Evolutionary conservation across 2,797 vertebrate genomes (phyloP).

Genomic region (Chelonia mydas): DNA sequence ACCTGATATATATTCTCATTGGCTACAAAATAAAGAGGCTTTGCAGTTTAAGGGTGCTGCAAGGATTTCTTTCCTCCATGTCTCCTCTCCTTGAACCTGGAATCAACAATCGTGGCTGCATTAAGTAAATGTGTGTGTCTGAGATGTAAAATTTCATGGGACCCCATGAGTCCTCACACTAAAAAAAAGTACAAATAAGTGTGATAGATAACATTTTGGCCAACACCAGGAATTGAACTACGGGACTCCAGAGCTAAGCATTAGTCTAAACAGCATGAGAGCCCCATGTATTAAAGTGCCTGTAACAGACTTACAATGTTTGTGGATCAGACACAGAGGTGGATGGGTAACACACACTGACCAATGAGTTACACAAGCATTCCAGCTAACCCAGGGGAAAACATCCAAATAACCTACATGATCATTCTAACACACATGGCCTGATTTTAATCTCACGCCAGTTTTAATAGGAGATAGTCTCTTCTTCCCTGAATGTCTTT

Average conservation of each 20-base stretch:
- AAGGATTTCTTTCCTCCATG: not conserved
- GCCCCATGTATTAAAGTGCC: not conserved
- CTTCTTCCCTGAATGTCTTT: not conserved
- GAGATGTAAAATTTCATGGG: not conserved
- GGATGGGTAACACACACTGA: not conserved
- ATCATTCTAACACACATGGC: not conserved
- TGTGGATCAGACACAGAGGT: not conserved
- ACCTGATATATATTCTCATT: not conserved
- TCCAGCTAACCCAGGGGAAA: not conserved
- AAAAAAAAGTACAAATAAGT: not conserved
- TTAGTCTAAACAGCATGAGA: not conserved
- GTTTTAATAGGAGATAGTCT: not conserved
- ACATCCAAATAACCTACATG: not conserved
- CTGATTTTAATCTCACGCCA: not conserved
- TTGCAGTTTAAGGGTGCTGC: not conserved
- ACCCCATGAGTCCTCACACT: fast-evolving
- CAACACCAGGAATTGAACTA: not conserved
- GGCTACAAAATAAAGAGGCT: not conserved
- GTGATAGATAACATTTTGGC: not conserved
- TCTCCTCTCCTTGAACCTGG: not conserved
- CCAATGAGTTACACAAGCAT: not conserved
- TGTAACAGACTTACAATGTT: not conserved
- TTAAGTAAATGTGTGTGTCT: fast-evolving
- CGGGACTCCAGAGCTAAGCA: not conserved
- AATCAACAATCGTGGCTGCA: not conserved